phyloP scores from a whole-genome alignment of 35 echinoderm and acorn worm species.

The Anneissia japonica region DNA sequence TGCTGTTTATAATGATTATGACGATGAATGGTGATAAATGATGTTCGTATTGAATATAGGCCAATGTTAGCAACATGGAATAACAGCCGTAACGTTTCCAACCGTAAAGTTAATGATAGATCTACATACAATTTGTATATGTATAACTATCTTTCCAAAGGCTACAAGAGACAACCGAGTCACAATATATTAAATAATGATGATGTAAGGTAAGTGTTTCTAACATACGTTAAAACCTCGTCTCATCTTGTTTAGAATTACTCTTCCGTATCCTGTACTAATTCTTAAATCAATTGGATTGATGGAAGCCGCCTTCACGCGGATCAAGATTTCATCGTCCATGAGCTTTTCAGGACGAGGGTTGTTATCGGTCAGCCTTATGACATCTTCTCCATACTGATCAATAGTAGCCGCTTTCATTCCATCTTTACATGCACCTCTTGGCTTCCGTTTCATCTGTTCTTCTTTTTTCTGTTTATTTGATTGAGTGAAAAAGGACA shows the following conservation, averaged over 20 bases:
- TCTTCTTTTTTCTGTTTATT: background rate
- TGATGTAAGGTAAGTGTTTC: too few relatives aligned
- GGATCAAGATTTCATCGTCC: constrained; percentile 41
- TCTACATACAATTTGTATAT: too few relatives aligned
- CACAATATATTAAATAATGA: too few relatives aligned
- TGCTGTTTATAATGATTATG: too few relatives aligned
- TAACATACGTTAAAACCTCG: constrained; percentile 30
- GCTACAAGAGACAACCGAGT: too few relatives aligned
- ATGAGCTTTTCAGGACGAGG: constrained; percentile 28
- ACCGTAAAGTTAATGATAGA: too few relatives aligned
- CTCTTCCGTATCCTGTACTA: constrained; percentile 34
- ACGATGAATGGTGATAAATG: too few relatives aligned
- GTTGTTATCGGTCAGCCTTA: constrained; percentile 8
- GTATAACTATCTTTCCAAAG: too few relatives aligned
- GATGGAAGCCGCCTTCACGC: constrained; percentile 50
- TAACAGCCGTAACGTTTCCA: too few relatives aligned
- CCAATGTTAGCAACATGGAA: too few relatives aligned
- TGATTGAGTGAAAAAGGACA: background rate
- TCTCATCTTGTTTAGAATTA: constrained; percentile 28
- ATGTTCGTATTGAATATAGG: too few relatives aligned
- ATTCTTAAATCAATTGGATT: constrained; percentile 50
- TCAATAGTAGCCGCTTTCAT: constrained; percentile 54
- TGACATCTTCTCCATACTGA: constrained; percentile 36
- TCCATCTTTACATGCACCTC: background rate
- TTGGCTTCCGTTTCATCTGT: background rate